Base-by-base conservation (phyloP, 2,797 vertebrate genomes). In the Urophycis tenuis region DNA sequence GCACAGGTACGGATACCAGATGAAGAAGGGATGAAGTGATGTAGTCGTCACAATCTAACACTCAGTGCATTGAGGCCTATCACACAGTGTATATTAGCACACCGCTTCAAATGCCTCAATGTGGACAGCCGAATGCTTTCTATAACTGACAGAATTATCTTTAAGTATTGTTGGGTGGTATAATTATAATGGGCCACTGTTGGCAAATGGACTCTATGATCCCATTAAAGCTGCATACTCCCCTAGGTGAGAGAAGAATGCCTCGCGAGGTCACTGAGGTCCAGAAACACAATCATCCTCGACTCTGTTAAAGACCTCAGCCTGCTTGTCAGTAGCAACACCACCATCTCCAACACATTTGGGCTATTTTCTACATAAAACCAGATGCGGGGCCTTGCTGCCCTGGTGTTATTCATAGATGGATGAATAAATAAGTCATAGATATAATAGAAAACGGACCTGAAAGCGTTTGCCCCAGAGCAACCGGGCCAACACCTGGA, bases 1-100 rank as follows among this genome's bases (percentile, higher is more conserved):
- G 80, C 96, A 98, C 88, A 94, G 96, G 96, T 98, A 82, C 0
- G 39, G 5, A 41, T 36, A 17, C 31, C 14, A 0, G 11, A 6
- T 49, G 45, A 49, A 19, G 45, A 49, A 49, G 45, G 14, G 17
- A 49, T 49, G 17, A 49, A 49, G 22, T 60, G 6, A 60, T 60
- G n/a, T 17, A n/a, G 22, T 60, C 25, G 8, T n/a, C 53, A 10
- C 49, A 8, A 17, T 45, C 22, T 53, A 22, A 19, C 22, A 64
- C 53, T 60, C 5, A n/a, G n/a, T 60, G n/a, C 45, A 25, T 60
- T 29, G 22, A 64, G 29, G 53, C 8, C 9, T 29, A 64, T 29
- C 53, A 25, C 11, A 64, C 53, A n/a, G 49, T 64, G 11, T 64
- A 64, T 64, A 25, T 64, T 25, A 64, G 53, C 53, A 64, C 53